Conservation (phyloP, 2,113 vertebrate species). For the Blennius ocellaris region DNA sequence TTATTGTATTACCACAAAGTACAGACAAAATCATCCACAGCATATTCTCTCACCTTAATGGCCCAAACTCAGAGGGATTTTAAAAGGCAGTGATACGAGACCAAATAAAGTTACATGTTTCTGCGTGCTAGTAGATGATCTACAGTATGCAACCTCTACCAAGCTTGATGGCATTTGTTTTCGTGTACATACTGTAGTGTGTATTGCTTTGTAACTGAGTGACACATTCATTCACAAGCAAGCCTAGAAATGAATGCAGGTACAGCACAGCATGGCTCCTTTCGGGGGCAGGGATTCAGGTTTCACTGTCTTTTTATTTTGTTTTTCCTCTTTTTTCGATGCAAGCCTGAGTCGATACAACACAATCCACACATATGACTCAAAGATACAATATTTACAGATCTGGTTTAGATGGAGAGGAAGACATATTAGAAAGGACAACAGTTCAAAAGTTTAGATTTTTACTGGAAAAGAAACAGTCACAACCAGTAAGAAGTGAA, state of each 20-base stretch:
- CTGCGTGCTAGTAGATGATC: constrained; percentile 59
- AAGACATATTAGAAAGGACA: constrained; percentile 76
- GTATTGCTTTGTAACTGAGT: constrained; percentile 80
- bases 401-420: constrained; percentile 71
- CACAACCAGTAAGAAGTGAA: constrained; percentile 65
- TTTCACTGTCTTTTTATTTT: constrained; percentile 37
- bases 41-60: constrained; percentile 64
- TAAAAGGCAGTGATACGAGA: constrained; percentile 70
- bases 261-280: constrained; percentile 72
- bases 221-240: constrained; percentile 84
- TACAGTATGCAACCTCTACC: constrained; percentile 62
- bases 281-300: constrained; percentile 44
- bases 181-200: constrained; percentile 56
- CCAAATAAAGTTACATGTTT: constrained; percentile 55
- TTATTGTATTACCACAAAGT: constrained; percentile 80
- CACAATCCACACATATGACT: constrained; percentile 79
- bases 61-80: constrained; percentile 59
- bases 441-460: constrained; percentile 57
- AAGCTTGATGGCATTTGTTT: constrained; percentile 56
- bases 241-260: constrained; percentile 75
- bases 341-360: constrained; percentile 81
- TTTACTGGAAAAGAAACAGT: constrained; percentile 70
- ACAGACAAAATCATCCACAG: constrained; percentile 79
- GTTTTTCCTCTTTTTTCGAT: constrained; percentile 45
- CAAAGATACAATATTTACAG: constrained; percentile 79